Conservation (phyloP, 2,113 vertebrate species). For the Sphaerodactylus townsendi region DNA sequence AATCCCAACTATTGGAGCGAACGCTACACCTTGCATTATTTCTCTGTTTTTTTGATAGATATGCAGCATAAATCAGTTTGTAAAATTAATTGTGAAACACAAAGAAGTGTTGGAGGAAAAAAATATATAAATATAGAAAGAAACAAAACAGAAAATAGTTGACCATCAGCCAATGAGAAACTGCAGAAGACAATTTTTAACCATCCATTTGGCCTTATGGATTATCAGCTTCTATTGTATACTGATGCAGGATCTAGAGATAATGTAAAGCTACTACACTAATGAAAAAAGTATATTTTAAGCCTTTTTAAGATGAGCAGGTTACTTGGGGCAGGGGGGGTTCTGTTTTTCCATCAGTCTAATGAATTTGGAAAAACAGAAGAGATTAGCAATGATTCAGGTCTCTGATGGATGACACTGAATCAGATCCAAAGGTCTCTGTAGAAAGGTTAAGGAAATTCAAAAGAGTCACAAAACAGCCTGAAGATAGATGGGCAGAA, state of each 20-base stretch:
- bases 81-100: no score
- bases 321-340: neutral
- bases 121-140: no score
- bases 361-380: no score
- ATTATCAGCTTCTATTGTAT: neutral
- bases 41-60: no score
- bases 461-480: constrained; percentile 41
- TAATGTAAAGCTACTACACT: neutral
- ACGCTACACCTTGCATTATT: no score
- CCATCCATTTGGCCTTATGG: constrained; percentile 14
- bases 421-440: constrained; percentile 26
- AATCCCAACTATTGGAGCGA: no score
- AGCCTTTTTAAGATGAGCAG: constrained; percentile 8
- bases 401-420: constrained; percentile 33
- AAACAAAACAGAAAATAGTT: no score
- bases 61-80: no score
- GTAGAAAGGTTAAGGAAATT: constrained; percentile 45
- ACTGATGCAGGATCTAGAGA: neutral
- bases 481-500: neutral
- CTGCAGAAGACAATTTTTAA: neutral
- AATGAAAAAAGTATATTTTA: constrained; percentile 27
- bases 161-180: neutral
- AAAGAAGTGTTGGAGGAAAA: no score
- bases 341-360: constrained; percentile 30
- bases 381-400: constrained; percentile 1